Base-by-base conservation (phyloP, 2,797 vertebrate genomes). In the Diplodus sargus region DNA sequence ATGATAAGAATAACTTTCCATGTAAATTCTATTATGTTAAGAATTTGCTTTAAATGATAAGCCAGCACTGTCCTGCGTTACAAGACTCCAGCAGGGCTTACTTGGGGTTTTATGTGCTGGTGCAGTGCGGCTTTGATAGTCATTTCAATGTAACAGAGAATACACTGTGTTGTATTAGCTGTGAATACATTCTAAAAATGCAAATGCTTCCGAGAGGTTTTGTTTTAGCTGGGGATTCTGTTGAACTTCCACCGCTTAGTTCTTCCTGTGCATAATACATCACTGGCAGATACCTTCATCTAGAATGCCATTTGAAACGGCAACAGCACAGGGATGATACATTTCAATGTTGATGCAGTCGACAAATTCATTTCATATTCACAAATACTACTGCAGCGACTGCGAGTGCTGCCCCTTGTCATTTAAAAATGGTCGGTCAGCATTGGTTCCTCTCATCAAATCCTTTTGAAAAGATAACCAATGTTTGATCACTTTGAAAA, bases 251-350 rank as follows among this genome's bases (percentile, higher is more conserved):
- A 48, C 51, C 42, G 20, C 39, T 12, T 16, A 58, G 34, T 53
- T 57, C 48, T 74, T 51, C 17, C 18, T 61, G 69, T 72, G 14
- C 30, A 63, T 45, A 23, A 64, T 74, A 48, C 18, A 76, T 70
- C 34, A 30, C 5, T 72, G 13, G 51, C 13, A 8, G 34, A 70
- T 63, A 30, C 51, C 39, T 63, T 79, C 7, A 76, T 83, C 34
- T 56, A 45, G 9, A 14, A 78, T 72, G 54, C 71, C 62, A 20
- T 69, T 57, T 81, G 57, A 83, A 78, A 39, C n/a, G 17, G 10
- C 15, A 63, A 43, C 20, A 49, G 34, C 54, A 25, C 9, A 6
- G 4, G 8, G 6, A 25, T 5, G 28, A 39, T 48, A 22, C 14
- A 67, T n/a, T 30, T 51, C 9, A 56, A 2, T 48, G 11, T 28